A percentile compares a stretch with the other conserved stretches of the same genome.
phyloP scores from a whole-genome alignment of 2,888 invertebrate species.

The Apamea monoglypha region DNA sequence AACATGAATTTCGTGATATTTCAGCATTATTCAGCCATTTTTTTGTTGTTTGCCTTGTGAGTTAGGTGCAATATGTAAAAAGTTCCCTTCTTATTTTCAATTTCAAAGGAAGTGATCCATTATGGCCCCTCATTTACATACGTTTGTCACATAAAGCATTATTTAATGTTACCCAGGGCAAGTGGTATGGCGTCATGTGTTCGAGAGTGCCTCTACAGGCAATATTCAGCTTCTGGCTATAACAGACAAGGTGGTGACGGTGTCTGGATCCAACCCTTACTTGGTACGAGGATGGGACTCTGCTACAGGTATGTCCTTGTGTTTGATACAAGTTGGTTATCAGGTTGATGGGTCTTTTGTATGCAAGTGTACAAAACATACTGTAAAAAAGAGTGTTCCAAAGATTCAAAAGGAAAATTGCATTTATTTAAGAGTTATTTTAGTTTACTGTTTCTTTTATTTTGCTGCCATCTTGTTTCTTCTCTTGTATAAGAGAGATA shows the following conservation, averaged over 20 bases:
- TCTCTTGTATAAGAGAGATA: background rate
- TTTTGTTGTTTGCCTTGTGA: background rate
- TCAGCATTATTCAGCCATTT: background rate
- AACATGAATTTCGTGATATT: background rate
- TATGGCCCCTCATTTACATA: background rate
- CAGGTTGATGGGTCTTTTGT: background rate
- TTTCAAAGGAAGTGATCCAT: background rate
- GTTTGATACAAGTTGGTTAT: background rate
- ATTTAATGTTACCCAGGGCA: conserved; percentile 88
- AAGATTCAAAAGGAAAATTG: background rate
- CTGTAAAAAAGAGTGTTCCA: background rate
- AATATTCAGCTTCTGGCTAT: conserved; percentile 92
- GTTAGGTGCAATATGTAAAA: background rate
- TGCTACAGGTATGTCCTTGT: conserved; percentile 89
- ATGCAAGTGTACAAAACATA: background rate
- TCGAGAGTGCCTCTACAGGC: conserved; percentile 92
- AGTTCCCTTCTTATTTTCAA: background rate
- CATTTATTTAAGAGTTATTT: background rate
- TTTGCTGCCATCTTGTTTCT: background rate
- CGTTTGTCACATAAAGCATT: background rate
- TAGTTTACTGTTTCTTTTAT: background rate
- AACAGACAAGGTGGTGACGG: conserved; percentile 92
- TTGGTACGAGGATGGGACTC: conserved; percentile 95
- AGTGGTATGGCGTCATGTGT: conserved; percentile 95
- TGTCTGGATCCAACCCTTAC: conserved; percentile 93